phyloP scores from a whole-genome alignment of 2,888 invertebrate genomes.

The Ennomos fuscantarius region DNA sequence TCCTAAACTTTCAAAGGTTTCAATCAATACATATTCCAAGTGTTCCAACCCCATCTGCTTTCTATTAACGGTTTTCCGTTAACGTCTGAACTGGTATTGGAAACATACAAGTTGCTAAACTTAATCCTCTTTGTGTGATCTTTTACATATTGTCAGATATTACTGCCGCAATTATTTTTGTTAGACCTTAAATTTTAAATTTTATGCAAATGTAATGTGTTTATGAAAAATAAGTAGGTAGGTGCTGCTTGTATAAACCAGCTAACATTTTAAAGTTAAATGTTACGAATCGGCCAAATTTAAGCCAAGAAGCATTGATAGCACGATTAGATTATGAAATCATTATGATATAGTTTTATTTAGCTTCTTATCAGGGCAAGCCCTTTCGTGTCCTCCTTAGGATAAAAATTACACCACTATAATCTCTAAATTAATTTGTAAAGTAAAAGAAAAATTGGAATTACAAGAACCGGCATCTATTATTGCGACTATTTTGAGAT shows the following conservation, averaged over 20 bases:
- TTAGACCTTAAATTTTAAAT: too few relatives aligned
- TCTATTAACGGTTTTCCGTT: not conserved
- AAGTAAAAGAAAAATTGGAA: too few relatives aligned
- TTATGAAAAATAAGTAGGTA: too few relatives aligned
- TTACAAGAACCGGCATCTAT: not conserved
- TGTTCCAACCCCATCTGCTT: not conserved
- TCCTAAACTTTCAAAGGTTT: constrained; percentile 33
- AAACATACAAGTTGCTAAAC: not conserved
- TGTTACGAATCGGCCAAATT: constrained; percentile 11
- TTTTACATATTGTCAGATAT: too few relatives aligned
- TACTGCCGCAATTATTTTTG: too few relatives aligned
- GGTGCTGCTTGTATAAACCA: too few relatives aligned
- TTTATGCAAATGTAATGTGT: too few relatives aligned
- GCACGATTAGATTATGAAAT: constrained; percentile 47
- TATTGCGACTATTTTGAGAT: too few relatives aligned
- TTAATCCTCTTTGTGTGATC: too few relatives aligned
- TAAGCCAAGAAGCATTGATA: constrained; percentile 22
- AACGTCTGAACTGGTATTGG: not conserved
- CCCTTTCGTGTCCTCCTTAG: constrained; percentile 50
- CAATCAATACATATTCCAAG: constrained; percentile 16
- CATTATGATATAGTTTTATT: constrained; percentile 32
- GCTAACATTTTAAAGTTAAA: not conserved
- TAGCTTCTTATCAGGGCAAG: constrained; percentile 42
- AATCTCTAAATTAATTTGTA: not conserved
- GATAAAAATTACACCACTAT: constrained; percentile 12